A percentile compares a stretch with the other conserved stretches of the same genome.
These are phyloP conservation scores for Hylaeus anthracinus DNA, from an alignment of 1,140 invertebrate genomes.

Conservation along the genomic window DNA sequence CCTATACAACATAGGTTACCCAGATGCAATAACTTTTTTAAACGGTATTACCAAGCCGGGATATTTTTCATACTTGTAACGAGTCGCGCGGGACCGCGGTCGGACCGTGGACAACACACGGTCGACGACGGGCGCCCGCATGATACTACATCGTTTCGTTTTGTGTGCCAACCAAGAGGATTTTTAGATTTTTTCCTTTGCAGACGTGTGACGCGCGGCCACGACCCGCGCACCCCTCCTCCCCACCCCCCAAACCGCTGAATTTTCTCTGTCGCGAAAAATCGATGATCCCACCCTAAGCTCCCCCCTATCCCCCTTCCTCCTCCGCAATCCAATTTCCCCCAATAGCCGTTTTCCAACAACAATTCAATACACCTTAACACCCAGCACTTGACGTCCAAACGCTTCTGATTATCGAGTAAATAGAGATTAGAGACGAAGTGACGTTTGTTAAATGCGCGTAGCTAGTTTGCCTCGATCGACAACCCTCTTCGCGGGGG, in stretches of 20 bases:
- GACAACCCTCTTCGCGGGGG: neutral
- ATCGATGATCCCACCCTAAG: slow-evolving; percentile 15
- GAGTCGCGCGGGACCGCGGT: slow-evolving; percentile 37
- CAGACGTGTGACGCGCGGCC: slow-evolving; percentile 28
- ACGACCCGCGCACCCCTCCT: slow-evolving; percentile 11
- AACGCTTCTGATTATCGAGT: slow-evolving; percentile 58
- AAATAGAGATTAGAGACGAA: slow-evolving; percentile 11
- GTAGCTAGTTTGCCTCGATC: slow-evolving; percentile 43
- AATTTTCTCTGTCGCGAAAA: slow-evolving; percentile 35
- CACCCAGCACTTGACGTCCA: slow-evolving; percentile 60
- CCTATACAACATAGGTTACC: slow-evolving; percentile 78
- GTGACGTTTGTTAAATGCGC: slow-evolving; percentile 12
- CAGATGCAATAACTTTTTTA: slow-evolving; percentile 81
- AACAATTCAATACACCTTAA: slow-evolving; percentile 55
- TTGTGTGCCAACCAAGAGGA: slow-evolving; percentile 74
- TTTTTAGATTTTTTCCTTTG: slow-evolving; percentile 62
- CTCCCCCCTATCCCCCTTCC: neutral
- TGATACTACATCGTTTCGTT: slow-evolving; percentile 75
- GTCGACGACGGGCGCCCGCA: slow-evolving; percentile 10
- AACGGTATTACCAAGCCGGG: slow-evolving; percentile 75
- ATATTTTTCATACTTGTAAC: slow-evolving; percentile 78
- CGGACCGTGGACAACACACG: neutral
- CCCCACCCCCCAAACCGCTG: no score
- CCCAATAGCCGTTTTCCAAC: neutral
- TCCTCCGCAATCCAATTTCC: neutral